Evolutionary conservation across 2,797 vertebrate species (phyloP).

Genomic region (Ptychobarbus kaznakovi): DNA sequence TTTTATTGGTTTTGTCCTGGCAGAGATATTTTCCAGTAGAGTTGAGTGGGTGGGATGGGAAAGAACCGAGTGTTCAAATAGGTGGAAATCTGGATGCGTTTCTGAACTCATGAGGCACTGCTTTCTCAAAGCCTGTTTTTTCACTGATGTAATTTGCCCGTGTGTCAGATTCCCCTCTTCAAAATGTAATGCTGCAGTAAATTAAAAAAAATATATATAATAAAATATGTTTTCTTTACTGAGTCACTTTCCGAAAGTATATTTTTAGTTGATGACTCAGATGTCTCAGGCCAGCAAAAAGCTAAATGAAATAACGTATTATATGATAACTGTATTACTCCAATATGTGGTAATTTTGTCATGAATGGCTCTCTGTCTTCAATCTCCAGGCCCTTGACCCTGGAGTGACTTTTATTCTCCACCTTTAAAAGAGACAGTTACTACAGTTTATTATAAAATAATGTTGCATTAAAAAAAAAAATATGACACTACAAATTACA

Average conservation of each 20-base stretch:
- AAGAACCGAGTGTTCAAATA: slow-evolving; percentile 56
- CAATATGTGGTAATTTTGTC: slow-evolving; percentile 12
- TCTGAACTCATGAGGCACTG: slow-evolving; percentile 43
- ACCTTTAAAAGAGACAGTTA: neutral
- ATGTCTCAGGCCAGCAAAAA: slow-evolving; percentile 1
- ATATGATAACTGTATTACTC: slow-evolving; percentile 26
- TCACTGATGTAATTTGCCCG: slow-evolving; percentile 62
- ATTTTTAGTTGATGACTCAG: slow-evolving; percentile 42
- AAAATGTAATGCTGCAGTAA: slow-evolving; percentile 32
- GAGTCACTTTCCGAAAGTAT: slow-evolving; percentile 45
- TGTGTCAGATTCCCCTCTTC: slow-evolving; percentile 44
- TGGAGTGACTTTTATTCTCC: neutral
- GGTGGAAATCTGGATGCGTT: slow-evolving; percentile 64
- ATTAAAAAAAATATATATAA: slow-evolving; percentile 21
- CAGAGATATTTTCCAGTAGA: slow-evolving; percentile 62
- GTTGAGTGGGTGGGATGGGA: slow-evolving; percentile 46
- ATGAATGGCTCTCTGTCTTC: slow-evolving; percentile 43
- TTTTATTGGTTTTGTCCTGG: slow-evolving; percentile 52
- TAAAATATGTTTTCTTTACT: slow-evolving; percentile 14
- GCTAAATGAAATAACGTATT: neutral
- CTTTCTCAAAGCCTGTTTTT: slow-evolving; percentile 55
- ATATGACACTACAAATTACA: too few species aligned
- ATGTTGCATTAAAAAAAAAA: neutral
- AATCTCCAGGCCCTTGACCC: slow-evolving; percentile 5
- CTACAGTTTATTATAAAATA: neutral